phyloP scores from a whole-genome alignment of 2,888 invertebrate species.

The Caenorhabditis angaria region DNA sequence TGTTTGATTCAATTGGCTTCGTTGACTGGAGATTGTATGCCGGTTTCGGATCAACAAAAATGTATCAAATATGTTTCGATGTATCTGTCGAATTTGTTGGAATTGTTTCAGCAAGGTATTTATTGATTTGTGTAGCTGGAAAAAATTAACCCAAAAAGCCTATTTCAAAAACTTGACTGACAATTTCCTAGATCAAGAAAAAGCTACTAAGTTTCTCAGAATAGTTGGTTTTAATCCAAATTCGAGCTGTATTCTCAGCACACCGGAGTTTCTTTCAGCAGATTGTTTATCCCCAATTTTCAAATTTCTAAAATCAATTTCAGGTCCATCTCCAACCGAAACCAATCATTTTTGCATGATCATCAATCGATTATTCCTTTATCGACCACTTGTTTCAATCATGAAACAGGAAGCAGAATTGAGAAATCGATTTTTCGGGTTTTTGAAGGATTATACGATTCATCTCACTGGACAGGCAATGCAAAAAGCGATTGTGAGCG shows the following conservation, averaged over 20 bases:
- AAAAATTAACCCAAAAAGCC: too few relatives aligned
- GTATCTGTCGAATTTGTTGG: constrained; percentile 43
- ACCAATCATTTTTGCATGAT: constrained; percentile 80
- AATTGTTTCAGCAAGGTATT: constrained; percentile 42
- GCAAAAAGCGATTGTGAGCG: constrained; percentile 51
- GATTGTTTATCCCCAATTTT: too few relatives aligned
- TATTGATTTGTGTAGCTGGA: neutral
- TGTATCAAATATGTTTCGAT: constrained; percentile 30
- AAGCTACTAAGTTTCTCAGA: too few relatives aligned
- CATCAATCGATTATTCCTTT: constrained; percentile 78
- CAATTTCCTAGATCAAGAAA: too few relatives aligned
- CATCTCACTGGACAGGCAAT: constrained; percentile 53
- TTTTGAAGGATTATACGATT: constrained; percentile 48
- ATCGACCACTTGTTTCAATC: constrained; percentile 76
- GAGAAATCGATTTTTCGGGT: constrained; percentile 68
- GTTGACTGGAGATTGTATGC: constrained; percentile 76
- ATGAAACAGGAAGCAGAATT: constrained; percentile 75
- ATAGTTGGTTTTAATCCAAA: too few relatives aligned
- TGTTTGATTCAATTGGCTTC: constrained; percentile 85
- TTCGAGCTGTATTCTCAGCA: too few relatives aligned
- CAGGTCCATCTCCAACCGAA: constrained; percentile 78
- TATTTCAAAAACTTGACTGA: too few relatives aligned
- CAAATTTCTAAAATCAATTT: too few relatives aligned
- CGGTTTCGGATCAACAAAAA: constrained; percentile 39
- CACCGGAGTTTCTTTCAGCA: too few relatives aligned